Percentiles rank a stretch among this genome's conserved stretches.
Conservation (phyloP, 2,888 invertebrate species). For the Rhamphomyia laevipes region DNA sequence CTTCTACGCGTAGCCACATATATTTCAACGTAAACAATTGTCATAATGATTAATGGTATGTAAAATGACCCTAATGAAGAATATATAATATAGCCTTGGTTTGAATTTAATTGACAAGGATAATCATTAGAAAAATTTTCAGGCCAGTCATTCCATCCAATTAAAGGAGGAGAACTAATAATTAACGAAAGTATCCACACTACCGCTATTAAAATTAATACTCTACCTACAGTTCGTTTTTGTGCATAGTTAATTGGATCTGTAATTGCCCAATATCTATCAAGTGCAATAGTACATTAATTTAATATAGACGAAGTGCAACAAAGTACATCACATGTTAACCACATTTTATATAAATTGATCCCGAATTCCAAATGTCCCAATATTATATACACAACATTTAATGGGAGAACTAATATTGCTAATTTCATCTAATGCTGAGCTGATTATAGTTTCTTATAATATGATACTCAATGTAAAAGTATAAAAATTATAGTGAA, state of each 20-base stretch:
- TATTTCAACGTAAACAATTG: constrained; percentile 91
- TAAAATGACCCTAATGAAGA: constrained; percentile 90
- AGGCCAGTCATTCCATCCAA: constrained; percentile 95
- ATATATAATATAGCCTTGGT: constrained; percentile 84
- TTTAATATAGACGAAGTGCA: constrained; percentile 93
- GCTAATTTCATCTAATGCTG: too few relatives aligned
- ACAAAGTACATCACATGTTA: constrained; percentile 82
- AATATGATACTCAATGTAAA: too few relatives aligned
- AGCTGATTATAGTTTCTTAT: too few relatives aligned
- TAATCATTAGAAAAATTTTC: constrained; percentile 56
- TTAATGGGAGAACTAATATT: constrained; percentile 80
- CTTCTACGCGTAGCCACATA: constrained; percentile 84
- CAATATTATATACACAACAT: constrained; percentile 81
- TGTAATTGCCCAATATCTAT: constrained; percentile 90
- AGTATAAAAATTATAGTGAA: too few relatives aligned
- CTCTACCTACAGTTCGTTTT: constrained; percentile 76
- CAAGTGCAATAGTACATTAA: constrained; percentile 86
- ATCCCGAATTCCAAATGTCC: constrained; percentile 91
- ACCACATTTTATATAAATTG: constrained; percentile 87
- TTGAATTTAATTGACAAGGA: constrained; percentile 73
- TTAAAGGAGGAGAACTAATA: constrained; percentile 80
- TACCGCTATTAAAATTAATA: constrained; percentile 71
- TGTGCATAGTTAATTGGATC: constrained; percentile 91
- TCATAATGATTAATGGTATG: constrained; percentile 89
- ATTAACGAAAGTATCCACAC: constrained; percentile 78